phyloP scores from a whole-genome alignment of 2,888 invertebrate genomes.

The Acrobasis consociella region DNA sequence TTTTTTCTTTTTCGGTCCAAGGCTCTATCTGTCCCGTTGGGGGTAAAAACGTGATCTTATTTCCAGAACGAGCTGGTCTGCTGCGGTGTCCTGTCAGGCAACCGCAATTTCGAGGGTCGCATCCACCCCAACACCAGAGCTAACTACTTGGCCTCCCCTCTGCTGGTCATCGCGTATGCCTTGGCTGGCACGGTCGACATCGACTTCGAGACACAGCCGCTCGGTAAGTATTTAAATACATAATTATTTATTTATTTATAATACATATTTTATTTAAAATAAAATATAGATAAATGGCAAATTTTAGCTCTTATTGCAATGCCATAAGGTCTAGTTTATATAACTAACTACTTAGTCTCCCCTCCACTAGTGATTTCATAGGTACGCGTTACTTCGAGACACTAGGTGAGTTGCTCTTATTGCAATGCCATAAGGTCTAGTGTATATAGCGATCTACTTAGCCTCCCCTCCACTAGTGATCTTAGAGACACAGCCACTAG shows the following conservation, averaged over 20 bases:
- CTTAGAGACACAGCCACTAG: slow-evolving; percentile 88
- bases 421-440: too few relatives aligned
- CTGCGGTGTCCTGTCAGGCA: slow-evolving; percentile 97
- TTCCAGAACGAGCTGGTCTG: slow-evolving; percentile 94
- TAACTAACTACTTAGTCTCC: slow-evolving; percentile 99
- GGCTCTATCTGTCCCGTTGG: too few relatives aligned
- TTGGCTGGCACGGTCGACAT: slow-evolving; percentile 97
- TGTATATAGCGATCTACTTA: slow-evolving; percentile 98
- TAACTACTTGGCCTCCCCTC: slow-evolving; percentile 98
- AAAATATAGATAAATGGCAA: too few relatives aligned
- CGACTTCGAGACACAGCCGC: slow-evolving; percentile 92
- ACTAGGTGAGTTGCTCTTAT: too few relatives aligned
- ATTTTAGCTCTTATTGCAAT: too few relatives aligned
- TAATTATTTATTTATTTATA: too few relatives aligned
- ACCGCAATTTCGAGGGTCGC: slow-evolving; percentile 98
- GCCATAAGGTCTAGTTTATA: too few relatives aligned
- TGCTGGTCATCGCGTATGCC: slow-evolving; percentile 97
- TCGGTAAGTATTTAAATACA: too few relatives aligned
- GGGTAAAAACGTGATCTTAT: too few relatives aligned
- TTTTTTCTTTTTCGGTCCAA: too few relatives aligned
- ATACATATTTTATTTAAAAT: too few relatives aligned
- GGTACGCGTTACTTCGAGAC: slow-evolving; percentile 97
- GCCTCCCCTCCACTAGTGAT: slow-evolving; percentile 98
- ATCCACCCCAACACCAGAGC: slow-evolving; percentile 98
- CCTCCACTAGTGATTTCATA: slow-evolving; percentile 98